Evolutionary conservation across 2,888 invertebrate genomes (phyloP).

Genomic region (Herminia tarsipennalis): DNA sequence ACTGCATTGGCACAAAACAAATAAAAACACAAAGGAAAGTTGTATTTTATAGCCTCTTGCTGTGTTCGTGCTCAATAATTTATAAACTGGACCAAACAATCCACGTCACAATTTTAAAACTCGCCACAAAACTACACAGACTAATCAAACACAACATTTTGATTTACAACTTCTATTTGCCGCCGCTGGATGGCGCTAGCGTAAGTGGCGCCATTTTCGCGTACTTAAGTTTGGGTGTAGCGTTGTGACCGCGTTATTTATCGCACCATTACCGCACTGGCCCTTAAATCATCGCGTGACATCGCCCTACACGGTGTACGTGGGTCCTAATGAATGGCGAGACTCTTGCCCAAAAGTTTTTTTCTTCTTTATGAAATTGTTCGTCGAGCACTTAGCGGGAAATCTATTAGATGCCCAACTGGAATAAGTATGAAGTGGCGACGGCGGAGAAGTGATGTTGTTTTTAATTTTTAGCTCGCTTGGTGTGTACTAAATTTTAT

Average conservation of each 20-base stretch:
- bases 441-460: constrained; percentile 25
- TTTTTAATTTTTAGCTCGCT: constrained; percentile 18
- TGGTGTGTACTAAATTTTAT: background rate
- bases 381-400: constrained; percentile 77
- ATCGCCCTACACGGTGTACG: constrained; percentile 68
- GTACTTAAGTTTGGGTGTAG: constrained; percentile 63
- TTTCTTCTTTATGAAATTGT: constrained; percentile 79
- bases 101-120: constrained; percentile 11
- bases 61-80: background rate
- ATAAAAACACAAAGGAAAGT: too few relatives aligned
- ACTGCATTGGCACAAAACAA: too few relatives aligned
- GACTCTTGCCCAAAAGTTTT: constrained; percentile 70
- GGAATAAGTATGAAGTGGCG: constrained; percentile 55
- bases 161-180: constrained; percentile 63
- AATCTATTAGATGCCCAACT: constrained; percentile 70
- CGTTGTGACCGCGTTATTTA: constrained; percentile 82
- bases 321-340: constrained; percentile 81
- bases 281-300: constrained; percentile 85
- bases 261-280: constrained; percentile 82
- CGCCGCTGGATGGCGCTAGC: constrained; percentile 71
- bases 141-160: constrained; percentile 57
- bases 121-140: constrained; percentile 47
- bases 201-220: constrained; percentile 76
- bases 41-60: too few relatives aligned
- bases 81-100: background rate